Percentiles rank a stretch among this genome's conserved stretches.
Evolutionary conservation across 1,140 invertebrate species (phyloP).

Genomic region (Scaptomyza montana): DNA sequence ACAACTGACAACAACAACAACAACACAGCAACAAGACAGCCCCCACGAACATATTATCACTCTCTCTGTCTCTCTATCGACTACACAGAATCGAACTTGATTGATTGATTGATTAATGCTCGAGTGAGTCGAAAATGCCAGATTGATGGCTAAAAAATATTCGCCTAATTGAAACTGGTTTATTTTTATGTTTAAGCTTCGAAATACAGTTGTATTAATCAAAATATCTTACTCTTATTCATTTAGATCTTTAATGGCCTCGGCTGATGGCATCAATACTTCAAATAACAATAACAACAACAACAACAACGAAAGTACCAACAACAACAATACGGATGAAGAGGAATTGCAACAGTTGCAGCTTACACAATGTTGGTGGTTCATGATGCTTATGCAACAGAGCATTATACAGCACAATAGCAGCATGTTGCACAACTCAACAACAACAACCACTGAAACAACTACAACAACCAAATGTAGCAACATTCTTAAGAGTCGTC

Average conservation of each 20-base stretch:
- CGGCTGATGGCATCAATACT: constrained; percentile 48
- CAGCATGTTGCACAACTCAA: constrained; percentile 44
- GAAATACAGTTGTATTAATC: constrained; percentile 14
- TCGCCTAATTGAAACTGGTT: constrained; percentile 28
- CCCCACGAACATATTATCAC: constrained; percentile 19
- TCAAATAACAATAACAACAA: constrained; percentile 5
- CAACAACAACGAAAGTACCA: constrained; percentile 29
- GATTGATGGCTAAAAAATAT: constrained; percentile 37
- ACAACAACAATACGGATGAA: constrained; percentile 31
- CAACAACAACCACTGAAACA: constrained; percentile 22
- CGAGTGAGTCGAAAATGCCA: constrained; percentile 82
- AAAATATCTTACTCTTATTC: not conserved
- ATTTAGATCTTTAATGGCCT: constrained; percentile 76
- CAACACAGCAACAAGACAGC: constrained; percentile 26
- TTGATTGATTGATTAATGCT: constrained; percentile 73
- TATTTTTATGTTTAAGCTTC: not conserved
- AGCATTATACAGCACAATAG: constrained; percentile 65
- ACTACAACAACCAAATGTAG: constrained; percentile 25
- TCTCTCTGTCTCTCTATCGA: not conserved
- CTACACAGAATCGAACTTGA: constrained; percentile 54
- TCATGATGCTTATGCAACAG: constrained; percentile 80
- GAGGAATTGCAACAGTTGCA: constrained; percentile 54
- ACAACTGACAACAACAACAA: constrained; percentile 24
- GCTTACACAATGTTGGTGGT: constrained; percentile 78
- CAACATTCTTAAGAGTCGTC: constrained; percentile 41